A percentile compares a stretch with the other conserved stretches of the same genome.
These are phyloP conservation scores for Drosophila histrio DNA, from an alignment of 2,888 invertebrate species.

Conservation along the genomic window DNA sequence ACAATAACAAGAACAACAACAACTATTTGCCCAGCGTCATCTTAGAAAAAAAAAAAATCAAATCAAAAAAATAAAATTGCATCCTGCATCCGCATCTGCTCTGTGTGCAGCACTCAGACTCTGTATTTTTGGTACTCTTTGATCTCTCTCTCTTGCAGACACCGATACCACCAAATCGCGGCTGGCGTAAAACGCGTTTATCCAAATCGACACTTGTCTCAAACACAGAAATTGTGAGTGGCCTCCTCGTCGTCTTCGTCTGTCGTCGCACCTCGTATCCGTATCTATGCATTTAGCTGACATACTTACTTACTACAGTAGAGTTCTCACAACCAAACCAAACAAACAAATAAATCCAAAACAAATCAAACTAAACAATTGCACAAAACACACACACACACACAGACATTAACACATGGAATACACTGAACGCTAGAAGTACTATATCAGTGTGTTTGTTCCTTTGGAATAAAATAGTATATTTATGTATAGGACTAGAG, in stretches of 20 bases:
- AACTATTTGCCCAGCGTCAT: slow-evolving; percentile 69
- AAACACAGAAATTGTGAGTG: slow-evolving; percentile 83
- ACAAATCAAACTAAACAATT: background rate
- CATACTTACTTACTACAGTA: slow-evolving; percentile 21
- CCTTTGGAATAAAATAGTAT: no score
- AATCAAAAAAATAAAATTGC: slow-evolving; percentile 43
- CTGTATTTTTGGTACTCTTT: slow-evolving; percentile 79
- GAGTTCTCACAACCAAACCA: slow-evolving; percentile 33
- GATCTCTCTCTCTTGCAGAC: slow-evolving; percentile 82
- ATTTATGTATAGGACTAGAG: background rate
- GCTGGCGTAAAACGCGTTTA: slow-evolving; percentile 83
- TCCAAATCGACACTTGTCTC: slow-evolving; percentile 83
- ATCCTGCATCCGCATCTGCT: slow-evolving; percentile 64
- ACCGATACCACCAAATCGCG: slow-evolving; percentile 82
- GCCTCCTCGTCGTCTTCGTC: slow-evolving; percentile 34
- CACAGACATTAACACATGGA: background rate
- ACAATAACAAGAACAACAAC: slow-evolving; percentile 50
- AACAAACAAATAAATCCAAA: background rate
- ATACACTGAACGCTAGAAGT: background rate
- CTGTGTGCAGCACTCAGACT: slow-evolving; percentile 58
- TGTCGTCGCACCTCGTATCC: slow-evolving; percentile 30
- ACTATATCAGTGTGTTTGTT: background rate
- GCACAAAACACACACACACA: background rate
- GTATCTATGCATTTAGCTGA: slow-evolving; percentile 53
- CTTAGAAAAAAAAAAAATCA: slow-evolving; percentile 37